Percentiles rank a stretch among this genome's conserved stretches.
phyloP scores from a whole-genome alignment of 2,113 vertebrate species.

The Aythya baeri region DNA sequence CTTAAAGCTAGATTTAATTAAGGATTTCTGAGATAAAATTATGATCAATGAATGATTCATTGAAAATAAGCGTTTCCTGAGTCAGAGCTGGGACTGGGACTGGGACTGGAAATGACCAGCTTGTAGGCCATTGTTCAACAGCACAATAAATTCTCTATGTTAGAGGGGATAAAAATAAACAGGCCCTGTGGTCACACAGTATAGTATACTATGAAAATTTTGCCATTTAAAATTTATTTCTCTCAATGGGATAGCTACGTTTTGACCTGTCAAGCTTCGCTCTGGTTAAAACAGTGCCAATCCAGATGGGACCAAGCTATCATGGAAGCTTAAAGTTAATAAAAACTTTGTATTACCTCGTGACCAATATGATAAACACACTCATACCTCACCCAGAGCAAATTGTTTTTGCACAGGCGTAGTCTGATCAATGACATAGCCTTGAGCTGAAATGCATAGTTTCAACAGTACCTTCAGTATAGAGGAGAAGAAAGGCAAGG shows the following conservation, averaged over 20 bases:
- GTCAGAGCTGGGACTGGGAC: neutral
- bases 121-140: neutral
- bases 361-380: neutral
- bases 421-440: neutral
- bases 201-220: neutral
- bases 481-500: neutral
- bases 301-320: neutral
- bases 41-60: neutral
- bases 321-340: neutral
- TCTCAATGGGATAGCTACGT: neutral
- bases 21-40: neutral
- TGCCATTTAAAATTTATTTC: neutral
- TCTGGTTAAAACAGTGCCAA: neutral
- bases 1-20: neutral
- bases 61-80: neutral
- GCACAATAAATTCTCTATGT: neutral
- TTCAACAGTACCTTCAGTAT: neutral
- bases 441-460: neutral
- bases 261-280: neutral
- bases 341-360: neutral
- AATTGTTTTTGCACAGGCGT: neutral
- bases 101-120: neutral
- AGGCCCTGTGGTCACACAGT: neutral
- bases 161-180: neutral
- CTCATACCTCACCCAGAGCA: neutral